A percentile compares a stretch with the other conserved stretches of the same genome.
These are phyloP conservation scores for Cosmopolites sordidus DNA, from an alignment of 2,888 invertebrate genomes.

Conservation along the genomic window DNA sequence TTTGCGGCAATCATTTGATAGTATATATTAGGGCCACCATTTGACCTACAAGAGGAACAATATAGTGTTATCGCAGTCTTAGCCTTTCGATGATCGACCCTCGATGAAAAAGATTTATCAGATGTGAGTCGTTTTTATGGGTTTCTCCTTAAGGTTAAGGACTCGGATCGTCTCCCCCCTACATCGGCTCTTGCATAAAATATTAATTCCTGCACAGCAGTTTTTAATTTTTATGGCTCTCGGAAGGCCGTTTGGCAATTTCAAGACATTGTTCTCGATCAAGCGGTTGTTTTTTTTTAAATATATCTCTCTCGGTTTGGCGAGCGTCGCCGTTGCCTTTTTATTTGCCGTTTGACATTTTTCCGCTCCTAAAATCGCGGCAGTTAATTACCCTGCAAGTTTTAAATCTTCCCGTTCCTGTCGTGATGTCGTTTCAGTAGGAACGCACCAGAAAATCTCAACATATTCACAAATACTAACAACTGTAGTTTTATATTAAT, in stretches of 20 bases:
- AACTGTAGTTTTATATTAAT: too few species aligned
- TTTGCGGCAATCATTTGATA: too few species aligned
- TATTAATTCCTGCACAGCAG: constrained; percentile 26
- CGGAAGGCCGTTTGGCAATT: constrained; percentile 36
- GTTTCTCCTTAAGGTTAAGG: neutral
- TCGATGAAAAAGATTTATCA: neutral
- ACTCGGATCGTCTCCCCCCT: neutral
- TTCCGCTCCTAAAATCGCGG: constrained; percentile 43
- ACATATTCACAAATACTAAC: too few species aligned
- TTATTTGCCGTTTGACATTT: constrained; percentile 56
- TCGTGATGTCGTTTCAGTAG: constrained; percentile 1
- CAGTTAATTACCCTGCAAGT: constrained; percentile 49
- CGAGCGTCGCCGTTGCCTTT: constrained; percentile 45
- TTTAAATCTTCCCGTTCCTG: constrained; percentile 16
- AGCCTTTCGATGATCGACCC: too few species aligned
- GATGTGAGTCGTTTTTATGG: neutral
- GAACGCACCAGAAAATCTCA: too few species aligned
- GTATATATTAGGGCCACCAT: too few species aligned
- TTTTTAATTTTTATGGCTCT: constrained; percentile 37
- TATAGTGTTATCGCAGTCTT: too few species aligned
- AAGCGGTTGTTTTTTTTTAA: constrained; percentile 1
- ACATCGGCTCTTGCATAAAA: constrained; percentile 20
- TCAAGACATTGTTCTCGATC: constrained; percentile 28
- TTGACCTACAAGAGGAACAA: too few species aligned
- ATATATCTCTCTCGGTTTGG: neutral